Evolutionary conservation across 2,888 invertebrate genomes (phyloP), one percentile per base, ranked within the genome.

Genomic region (Ariolimax columbianus): DNA sequence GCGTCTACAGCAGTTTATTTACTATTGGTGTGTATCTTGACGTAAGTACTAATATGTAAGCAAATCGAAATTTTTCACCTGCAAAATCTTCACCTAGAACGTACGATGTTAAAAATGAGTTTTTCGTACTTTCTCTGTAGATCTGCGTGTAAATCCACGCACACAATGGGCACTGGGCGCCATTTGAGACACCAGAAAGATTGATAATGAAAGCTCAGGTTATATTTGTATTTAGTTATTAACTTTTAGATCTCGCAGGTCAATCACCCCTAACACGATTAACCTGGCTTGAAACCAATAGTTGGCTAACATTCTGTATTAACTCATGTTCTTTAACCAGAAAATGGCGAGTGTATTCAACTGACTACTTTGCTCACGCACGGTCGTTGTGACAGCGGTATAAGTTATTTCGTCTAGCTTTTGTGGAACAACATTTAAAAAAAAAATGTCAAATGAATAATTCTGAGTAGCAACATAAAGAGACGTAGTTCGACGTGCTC

Each of bases 61-160:
- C n/a, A n/a, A n/a, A n/a, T n/a, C n/a, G n/a, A n/a, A n/a, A n/a
- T n/a, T n/a, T n/a, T n/a, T n/a, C n/a, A n/a, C n/a, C n/a, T n/a
- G n/a, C n/a, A n/a, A n/a, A n/a, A n/a, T n/a, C n/a, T n/a, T n/a
- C n/a, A n/a, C n/a, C n/a, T n/a, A n/a, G n/a, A n/a, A n/a, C n/a
- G n/a, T n/a, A n/a, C n/a, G n/a, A n/a, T n/a, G 7, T 33, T 7
- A 66, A 17, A 38, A 72, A 3, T 40, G 23, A 40, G 40, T 3
- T 51, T 55, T 38, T 33, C 33, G 11, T 33, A 33, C 9, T 73
- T 51, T 63, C 59, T 75, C 63, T 26, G 30, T 75, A 82, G 75
- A 82, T 75, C 75, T 82, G 33, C 73, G 82, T 19, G n/a, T 75
- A 30, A 70, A 82, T 63, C 82, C 82, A 14, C 75, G 75, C 26